phyloP scores from a whole-genome alignment of 2,113 vertebrate genomes.

The Hippotragus niger region DNA sequence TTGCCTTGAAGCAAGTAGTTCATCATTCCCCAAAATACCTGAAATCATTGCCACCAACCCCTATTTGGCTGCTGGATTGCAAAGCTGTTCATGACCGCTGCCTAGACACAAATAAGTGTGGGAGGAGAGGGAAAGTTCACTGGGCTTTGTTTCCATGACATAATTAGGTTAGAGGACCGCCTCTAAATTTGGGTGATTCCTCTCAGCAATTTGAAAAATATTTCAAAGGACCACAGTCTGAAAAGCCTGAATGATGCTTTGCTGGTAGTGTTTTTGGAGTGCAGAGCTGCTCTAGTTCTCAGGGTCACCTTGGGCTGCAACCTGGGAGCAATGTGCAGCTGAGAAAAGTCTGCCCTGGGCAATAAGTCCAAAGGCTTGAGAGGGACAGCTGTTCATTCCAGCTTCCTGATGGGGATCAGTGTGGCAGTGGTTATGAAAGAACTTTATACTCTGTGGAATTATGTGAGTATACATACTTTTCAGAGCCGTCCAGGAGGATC shows the following conservation, averaged over 20 bases:
- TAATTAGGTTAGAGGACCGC: not conserved
- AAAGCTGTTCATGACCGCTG: not conserved
- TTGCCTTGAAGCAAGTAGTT: constrained; percentile 1
- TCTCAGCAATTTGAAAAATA: not conserved
- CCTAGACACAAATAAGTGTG: not conserved
- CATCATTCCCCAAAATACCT: not conserved
- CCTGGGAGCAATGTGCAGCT: not conserved
- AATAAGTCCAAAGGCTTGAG: not conserved
- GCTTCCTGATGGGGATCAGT: not conserved
- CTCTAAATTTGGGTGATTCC: not conserved
- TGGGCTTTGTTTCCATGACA: not conserved
- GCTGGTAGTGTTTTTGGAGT: not conserved
- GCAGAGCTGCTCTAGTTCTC: not conserved
- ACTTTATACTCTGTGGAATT: not conserved
- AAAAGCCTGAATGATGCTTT: not conserved
- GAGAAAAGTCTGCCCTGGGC: not conserved
- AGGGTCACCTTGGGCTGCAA: not conserved
- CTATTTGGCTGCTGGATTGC: not conserved
- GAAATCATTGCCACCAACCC: not conserved
- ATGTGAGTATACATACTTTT: not conserved
- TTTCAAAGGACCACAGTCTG: not conserved
- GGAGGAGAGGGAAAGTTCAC: not conserved
- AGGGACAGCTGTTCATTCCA: not conserved
- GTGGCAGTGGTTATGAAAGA: not conserved
- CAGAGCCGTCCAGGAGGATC: not conserved